Evolutionary conservation across 92 coral and sea anemone species (phyloP).

Genomic region (Ricordea florida): DNA sequence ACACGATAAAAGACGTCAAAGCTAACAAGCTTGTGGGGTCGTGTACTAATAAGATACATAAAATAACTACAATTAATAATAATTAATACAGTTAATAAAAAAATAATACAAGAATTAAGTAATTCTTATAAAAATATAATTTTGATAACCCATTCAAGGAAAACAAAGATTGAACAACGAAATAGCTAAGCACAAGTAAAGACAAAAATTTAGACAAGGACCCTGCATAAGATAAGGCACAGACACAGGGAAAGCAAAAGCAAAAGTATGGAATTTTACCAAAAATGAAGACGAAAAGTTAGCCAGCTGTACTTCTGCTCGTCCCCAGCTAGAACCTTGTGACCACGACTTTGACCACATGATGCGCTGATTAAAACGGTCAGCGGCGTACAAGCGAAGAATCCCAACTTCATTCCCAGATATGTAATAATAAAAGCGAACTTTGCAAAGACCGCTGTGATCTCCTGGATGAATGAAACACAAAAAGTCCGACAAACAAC

Average conservation of each 20-base stretch:
- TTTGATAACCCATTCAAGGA: neutral
- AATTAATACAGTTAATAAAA: neutral
- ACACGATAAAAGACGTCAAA: no score
- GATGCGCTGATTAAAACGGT: slow-evolving; percentile 53
- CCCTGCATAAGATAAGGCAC: neutral
- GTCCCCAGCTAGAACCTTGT: slow-evolving; percentile 44
- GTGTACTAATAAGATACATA: no score
- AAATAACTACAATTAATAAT: neutral
- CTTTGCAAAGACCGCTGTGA: slow-evolving; percentile 74
- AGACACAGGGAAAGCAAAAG: neutral
- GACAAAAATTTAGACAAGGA: neutral
- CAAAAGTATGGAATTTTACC: slow-evolving; percentile 8
- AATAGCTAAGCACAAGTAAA: neutral
- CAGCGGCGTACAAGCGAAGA: slow-evolving; percentile 63
- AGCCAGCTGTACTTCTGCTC: slow-evolving; percentile 81
- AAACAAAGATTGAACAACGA: neutral
- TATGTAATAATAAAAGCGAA: slow-evolving; percentile 83
- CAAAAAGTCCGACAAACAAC: neutral
- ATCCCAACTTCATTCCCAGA: slow-evolving; percentile 53
- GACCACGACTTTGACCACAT: slow-evolving; percentile 65
- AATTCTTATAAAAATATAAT: no score
- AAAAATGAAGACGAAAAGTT: slow-evolving; percentile 69
- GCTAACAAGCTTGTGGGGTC: no score
- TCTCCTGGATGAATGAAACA: slow-evolving; percentile 38
- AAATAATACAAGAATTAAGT: neutral